These are phyloP conservation scores for Drosophila murphyi DNA, from an alignment of 1,140 invertebrate species.

Conservation along the genomic window DNA sequence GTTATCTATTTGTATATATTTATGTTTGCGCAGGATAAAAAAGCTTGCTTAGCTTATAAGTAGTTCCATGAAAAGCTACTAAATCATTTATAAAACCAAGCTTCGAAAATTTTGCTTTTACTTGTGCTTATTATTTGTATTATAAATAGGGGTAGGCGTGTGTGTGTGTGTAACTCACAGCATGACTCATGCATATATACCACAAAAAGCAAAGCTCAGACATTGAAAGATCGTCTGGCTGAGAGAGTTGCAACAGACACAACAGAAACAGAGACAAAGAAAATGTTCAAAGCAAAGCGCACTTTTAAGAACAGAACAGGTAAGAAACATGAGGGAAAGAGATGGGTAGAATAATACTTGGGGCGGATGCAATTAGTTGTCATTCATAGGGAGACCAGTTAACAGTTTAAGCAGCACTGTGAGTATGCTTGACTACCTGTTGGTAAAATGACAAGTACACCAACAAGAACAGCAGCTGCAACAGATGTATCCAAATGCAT, in stretches of 20 bases:
- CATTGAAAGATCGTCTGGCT: constrained; percentile 10
- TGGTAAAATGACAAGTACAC: constrained; percentile 49
- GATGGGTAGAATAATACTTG: not conserved
- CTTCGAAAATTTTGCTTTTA: not conserved
- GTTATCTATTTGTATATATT: too few species aligned
- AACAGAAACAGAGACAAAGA: constrained; percentile 6
- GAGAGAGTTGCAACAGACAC: not conserved
- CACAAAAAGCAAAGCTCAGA: constrained; percentile 7
- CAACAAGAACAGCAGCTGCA: constrained; percentile 25
- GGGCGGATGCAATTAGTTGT: constrained; percentile 15
- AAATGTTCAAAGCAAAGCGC: not conserved
- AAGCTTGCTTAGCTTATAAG: too few species aligned
- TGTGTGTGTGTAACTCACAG: not conserved
- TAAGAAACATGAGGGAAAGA: constrained; percentile 5
- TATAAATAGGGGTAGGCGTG: not conserved
- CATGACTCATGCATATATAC: constrained; percentile 1
- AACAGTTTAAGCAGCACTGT: constrained; percentile 44
- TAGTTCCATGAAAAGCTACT: not conserved
- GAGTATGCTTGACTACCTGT: constrained; percentile 56
- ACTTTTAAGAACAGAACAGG: not conserved
- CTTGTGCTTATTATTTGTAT: not conserved
- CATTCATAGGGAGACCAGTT: constrained; percentile 13
- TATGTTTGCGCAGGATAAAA: too few species aligned
- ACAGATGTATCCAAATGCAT: constrained; percentile 54
- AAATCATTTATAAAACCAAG: not conserved